Conservation (phyloP, 2,797 vertebrate species). For the Sebastes wilsoni region DNA sequence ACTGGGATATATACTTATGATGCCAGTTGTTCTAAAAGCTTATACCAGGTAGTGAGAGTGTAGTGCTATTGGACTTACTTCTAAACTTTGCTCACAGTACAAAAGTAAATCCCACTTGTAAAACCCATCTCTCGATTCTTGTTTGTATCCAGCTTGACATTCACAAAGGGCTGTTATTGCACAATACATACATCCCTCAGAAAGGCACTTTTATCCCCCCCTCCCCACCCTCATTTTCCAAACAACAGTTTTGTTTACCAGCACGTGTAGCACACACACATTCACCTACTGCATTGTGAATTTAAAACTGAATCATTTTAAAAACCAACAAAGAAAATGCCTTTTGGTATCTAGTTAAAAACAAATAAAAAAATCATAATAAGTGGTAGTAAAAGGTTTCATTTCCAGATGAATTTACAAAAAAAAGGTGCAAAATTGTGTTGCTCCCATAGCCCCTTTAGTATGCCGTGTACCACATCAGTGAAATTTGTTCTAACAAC, state of each 20-base stretch:
- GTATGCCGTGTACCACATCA: conserved; percentile 57
- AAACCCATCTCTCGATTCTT: conserved; percentile 64
- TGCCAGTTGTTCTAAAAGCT: conserved; percentile 83
- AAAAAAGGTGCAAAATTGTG: conserved; percentile 75
- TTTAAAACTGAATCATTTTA: conserved; percentile 65
- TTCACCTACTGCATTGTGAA: conserved; percentile 57
- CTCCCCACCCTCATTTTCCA: conserved; percentile 39
- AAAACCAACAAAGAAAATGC: conserved; percentile 51
- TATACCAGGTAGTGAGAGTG: conserved; percentile 82
- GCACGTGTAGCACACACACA: conserved; percentile 43
- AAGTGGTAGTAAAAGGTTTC: conserved; percentile 56
- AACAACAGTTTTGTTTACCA: conserved; percentile 58
- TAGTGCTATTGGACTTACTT: conserved; percentile 77
- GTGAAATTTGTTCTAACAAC: conserved; percentile 61
- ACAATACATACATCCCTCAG: conserved; percentile 80
- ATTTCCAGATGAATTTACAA: conserved; percentile 52
- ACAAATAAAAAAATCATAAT: conserved; percentile 64
- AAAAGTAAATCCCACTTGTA: conserved; percentile 66
- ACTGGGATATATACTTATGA: conserved; percentile 73
- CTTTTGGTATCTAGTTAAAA: conserved; percentile 76
- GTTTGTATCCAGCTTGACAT: conserved; percentile 78
- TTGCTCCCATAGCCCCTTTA: conserved; percentile 65
- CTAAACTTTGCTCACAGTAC: conserved; percentile 64
- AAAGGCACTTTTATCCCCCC: conserved; percentile 84
- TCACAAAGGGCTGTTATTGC: conserved; percentile 84